Evolutionary conservation across 2,113 vertebrate species (phyloP).

Genomic region (Orthonyx spaldingii): DNA sequence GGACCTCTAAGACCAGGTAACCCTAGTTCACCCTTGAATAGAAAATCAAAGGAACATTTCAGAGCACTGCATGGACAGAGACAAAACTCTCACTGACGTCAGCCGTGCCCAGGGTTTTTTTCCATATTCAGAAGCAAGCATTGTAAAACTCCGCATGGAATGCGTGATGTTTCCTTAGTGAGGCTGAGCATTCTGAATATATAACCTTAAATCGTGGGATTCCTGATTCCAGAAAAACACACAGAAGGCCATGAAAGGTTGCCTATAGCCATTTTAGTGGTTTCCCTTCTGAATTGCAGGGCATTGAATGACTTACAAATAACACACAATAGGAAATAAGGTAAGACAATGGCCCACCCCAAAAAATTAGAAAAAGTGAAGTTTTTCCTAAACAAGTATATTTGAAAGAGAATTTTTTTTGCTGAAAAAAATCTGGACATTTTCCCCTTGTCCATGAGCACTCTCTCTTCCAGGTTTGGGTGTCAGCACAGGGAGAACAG

Average conservation of each 20-base stretch:
- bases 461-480: background rate
- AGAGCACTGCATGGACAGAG: background rate
- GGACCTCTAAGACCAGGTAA: constrained; percentile 78
- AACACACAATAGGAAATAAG: background rate
- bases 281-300: background rate
- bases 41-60: background rate
- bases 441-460: background rate
- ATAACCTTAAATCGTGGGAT: background rate
- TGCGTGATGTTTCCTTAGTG: background rate
- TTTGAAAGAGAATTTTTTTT: background rate
- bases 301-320: background rate
- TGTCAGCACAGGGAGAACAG: background rate
- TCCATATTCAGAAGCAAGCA: background rate
- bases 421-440: background rate
- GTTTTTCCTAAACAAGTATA: background rate
- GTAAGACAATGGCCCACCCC: background rate
- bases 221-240: background rate
- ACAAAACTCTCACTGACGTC: background rate
- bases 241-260: background rate
- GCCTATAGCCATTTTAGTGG: background rate
- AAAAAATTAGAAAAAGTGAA: background rate
- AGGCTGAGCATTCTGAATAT: background rate
- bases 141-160: background rate
- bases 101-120: background rate
- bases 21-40: constrained; percentile 81